These are phyloP conservation scores for Polydrusus pterygomalis DNA, from an alignment of 2,888 invertebrate genomes.

Conservation along the genomic window DNA sequence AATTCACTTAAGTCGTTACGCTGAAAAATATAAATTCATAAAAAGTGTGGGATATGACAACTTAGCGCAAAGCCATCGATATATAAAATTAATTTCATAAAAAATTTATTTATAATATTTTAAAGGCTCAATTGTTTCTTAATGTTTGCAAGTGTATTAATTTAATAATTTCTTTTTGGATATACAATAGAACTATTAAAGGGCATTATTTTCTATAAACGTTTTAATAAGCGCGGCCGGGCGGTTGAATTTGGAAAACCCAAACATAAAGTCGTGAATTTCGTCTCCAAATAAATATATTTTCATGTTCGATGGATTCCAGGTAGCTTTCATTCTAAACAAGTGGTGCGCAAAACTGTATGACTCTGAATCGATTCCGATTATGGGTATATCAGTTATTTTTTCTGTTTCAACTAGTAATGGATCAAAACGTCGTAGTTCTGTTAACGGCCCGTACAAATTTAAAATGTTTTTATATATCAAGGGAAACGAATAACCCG, in stretches of 20 bases:
- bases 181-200: too few species aligned
- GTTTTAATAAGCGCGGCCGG: not conserved
- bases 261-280: constrained; percentile 3
- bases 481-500: constrained; percentile 12
- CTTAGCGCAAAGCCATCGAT: too few species aligned
- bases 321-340: not conserved
- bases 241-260: not conserved
- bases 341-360: not conserved
- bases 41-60: too few species aligned
- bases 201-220: not conserved
- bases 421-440: not conserved
- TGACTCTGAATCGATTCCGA: not conserved
- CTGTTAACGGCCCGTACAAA: not conserved
- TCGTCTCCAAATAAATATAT: constrained; percentile 2
- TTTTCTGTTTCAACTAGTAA: not conserved
- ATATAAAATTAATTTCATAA: too few species aligned
- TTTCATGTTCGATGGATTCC: not conserved
- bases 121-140: too few species aligned
- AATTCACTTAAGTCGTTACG: too few species aligned
- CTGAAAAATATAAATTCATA: too few species aligned
- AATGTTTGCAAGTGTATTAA: too few species aligned
- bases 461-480: not conserved
- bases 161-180: too few species aligned
- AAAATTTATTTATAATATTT: too few species aligned
- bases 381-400: not conserved